Evolutionary conservation across 2,797 vertebrate species (phyloP), one percentile per base, ranked within the genome.

Genomic region (Brachyrhaphis roseni): DNA sequence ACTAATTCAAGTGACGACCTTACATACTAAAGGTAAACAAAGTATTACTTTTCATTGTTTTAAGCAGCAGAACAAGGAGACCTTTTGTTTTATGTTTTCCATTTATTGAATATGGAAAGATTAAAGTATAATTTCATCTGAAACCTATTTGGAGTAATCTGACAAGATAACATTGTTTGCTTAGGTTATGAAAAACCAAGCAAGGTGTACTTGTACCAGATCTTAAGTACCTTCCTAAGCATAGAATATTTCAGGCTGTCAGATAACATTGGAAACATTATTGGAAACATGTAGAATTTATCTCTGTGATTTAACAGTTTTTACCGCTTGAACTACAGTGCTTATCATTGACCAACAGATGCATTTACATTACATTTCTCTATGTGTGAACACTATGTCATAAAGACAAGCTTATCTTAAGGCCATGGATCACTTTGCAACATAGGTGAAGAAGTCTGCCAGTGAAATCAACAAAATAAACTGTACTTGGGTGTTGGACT

Each of bases 11-110:
- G 53, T 59, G 39, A 76, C 28, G 36, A 47, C 20, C n/a, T 34
- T 1, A 43, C 55, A 70, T 31, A 71, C 15, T 53, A 76, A 71
- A 91, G 88, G 95, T 95, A 91, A 90, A 90, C 45, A 28, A 57
- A 26, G 13, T 41, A 39, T 82, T 7, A 34, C 5, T 28, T 53
- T 15, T 45, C 31, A 11, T 20, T 68, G n/a, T 64, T 75, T 34
- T 39, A 26, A 66, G 76, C 23, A 34, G 8, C 43, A 77, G 28
- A 77, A 45, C 36, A 10, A 68, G 20, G 10, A 68, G 20, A 41
- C 4, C 8, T 41, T 68, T 36, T 36, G 59, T 5, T 39, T 68
- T 39, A 41, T 26, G 2, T 1, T 23, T 41, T 68, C 18, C 11
- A 39, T 26, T 41, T 8, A 39, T 3, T 66, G 31, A 36, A 62